A percentile compares a stretch with the other conserved stretches of the same genome.
These are phyloP conservation scores for Calidris pygmaea DNA, from an alignment of 2,113 vertebrate genomes.

Conservation along the genomic window DNA sequence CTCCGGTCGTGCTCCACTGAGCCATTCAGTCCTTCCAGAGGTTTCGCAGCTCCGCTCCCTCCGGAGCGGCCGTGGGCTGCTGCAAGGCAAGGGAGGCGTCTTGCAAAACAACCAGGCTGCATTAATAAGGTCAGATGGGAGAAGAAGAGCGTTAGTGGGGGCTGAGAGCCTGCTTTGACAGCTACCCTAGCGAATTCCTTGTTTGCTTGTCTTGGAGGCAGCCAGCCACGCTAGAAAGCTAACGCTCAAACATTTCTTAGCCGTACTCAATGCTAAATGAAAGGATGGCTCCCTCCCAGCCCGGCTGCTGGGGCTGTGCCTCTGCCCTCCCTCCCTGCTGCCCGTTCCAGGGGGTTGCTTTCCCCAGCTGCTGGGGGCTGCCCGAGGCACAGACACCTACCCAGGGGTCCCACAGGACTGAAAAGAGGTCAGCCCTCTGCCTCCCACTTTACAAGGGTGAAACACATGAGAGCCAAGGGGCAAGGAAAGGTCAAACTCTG, in stretches of 20 bases:
- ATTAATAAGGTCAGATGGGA: slow-evolving; percentile 10
- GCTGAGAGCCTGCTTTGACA: background rate
- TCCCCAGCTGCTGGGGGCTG: background rate
- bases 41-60: background rate
- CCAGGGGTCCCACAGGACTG: rapidly evolving
- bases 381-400: background rate
- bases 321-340: background rate
- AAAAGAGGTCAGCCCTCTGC: background rate
- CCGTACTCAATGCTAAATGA: background rate
- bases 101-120: background rate
- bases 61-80: background rate
- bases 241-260: background rate
- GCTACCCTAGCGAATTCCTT: background rate
- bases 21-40: background rate
- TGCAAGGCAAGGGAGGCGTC: background rate
- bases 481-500: background rate
- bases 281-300: rapidly evolving
- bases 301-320: rapidly evolving
- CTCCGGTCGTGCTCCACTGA: background rate
- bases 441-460: background rate
- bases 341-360: background rate
- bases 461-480: background rate
- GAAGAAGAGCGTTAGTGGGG: background rate
- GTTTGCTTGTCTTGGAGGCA: background rate
- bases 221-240: background rate